Evolutionary conservation across 2,888 invertebrate species (phyloP).

Genomic region (Lasioglossum vierecki): DNA sequence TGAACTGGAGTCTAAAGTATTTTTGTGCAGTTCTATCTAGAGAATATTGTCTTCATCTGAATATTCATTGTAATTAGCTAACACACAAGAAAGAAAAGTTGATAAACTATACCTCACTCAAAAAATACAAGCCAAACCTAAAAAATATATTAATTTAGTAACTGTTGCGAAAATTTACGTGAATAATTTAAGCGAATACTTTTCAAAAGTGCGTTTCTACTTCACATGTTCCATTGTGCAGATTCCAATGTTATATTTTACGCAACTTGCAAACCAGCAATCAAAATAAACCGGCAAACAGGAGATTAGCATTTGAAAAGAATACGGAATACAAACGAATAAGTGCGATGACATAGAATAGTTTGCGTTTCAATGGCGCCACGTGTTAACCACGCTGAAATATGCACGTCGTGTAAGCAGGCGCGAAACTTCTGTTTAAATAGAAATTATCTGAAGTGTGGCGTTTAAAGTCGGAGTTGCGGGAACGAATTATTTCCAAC

Average conservation of each 20-base stretch:
- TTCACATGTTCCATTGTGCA: background rate
- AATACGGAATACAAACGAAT: background rate
- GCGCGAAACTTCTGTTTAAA: constrained; percentile 21
- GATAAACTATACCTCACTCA: background rate
- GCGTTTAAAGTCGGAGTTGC: constrained; percentile 16
- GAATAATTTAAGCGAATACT: background rate
- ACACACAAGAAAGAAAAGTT: background rate
- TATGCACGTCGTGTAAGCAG: background rate
- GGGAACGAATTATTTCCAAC: constrained; percentile 11
- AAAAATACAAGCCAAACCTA: too few relatives aligned
- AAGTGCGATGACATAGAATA: constrained; percentile 4
- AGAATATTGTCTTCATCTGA: background rate
- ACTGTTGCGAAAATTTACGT: background rate
- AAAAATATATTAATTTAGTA: background rate
- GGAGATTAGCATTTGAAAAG: background rate
- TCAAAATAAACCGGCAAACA: background rate
- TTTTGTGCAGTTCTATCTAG: background rate
- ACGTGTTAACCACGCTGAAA: background rate
- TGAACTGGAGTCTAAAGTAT: background rate
- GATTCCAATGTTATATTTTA: background rate
- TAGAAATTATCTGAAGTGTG: constrained; percentile 20
- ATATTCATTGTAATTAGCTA: background rate
- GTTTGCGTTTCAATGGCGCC: constrained; percentile 1
- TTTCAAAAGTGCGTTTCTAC: background rate
- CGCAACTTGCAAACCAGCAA: background rate